Conservation (phyloP, 2,797 vertebrate species). For the Typhlichthys eigenmanni region DNA sequence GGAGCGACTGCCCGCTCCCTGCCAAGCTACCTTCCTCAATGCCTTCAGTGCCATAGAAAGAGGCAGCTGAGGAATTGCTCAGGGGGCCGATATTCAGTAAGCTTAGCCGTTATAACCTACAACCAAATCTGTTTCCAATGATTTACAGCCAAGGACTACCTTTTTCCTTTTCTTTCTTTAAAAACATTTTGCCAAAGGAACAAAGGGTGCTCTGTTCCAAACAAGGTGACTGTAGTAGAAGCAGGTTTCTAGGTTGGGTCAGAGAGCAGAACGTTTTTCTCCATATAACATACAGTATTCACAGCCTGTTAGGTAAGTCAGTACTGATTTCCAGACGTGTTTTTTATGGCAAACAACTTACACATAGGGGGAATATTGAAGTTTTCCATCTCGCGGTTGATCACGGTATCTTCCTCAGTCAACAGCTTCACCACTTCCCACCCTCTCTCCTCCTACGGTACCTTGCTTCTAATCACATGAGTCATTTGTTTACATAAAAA, state of each 20-base stretch:
- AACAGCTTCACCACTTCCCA: slow-evolving; percentile 14
- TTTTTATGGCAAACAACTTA: slow-evolving; percentile 34
- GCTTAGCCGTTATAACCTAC: slow-evolving; percentile 55
- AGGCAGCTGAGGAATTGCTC: slow-evolving; percentile 31
- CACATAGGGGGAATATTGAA: slow-evolving; percentile 30
- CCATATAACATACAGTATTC: slow-evolving; percentile 18
- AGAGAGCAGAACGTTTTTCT: slow-evolving; percentile 49
- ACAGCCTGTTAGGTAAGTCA: slow-evolving; percentile 16
- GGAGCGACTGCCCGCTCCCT: slow-evolving; percentile 18
- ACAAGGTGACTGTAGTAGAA: slow-evolving; percentile 33
- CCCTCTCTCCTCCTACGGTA: neutral
- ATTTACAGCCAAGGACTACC: slow-evolving; percentile 63
- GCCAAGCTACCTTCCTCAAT: slow-evolving; percentile 34
- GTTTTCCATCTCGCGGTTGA: slow-evolving; percentile 12
- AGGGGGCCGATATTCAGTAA: slow-evolving; percentile 41
- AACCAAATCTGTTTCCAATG: slow-evolving; percentile 67
- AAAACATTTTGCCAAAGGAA: slow-evolving; percentile 42
- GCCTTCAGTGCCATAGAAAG: slow-evolving; percentile 14
- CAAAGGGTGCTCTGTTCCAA: slow-evolving; percentile 73
- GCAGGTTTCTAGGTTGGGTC: slow-evolving; percentile 58
- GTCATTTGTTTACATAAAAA: slow-evolving; percentile 45
- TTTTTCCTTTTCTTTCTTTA: slow-evolving; percentile 41
- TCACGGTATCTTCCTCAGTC: slow-evolving; percentile 28
- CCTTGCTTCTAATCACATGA: slow-evolving; percentile 35
- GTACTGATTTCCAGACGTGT: slow-evolving; percentile 26